Evolutionary conservation across 1,140 invertebrate species (phyloP).

Genomic region (Cydia strobilella): DNA sequence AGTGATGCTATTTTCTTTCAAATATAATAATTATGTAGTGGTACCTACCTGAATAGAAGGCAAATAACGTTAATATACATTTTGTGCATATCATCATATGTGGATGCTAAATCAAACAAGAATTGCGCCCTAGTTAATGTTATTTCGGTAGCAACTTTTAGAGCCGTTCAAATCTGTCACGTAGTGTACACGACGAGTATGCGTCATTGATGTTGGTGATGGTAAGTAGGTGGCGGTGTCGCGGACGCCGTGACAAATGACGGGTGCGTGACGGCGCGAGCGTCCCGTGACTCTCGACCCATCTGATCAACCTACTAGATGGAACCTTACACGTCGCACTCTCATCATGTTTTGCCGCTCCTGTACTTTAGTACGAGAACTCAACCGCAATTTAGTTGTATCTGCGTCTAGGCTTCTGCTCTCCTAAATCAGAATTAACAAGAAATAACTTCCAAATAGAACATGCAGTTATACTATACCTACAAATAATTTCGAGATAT

Average conservation of each 20-base stretch:
- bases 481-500: not conserved
- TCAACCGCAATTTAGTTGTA: too few relatives aligned
- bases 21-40: too few relatives aligned
- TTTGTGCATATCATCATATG: not conserved
- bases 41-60: too few relatives aligned
- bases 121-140: not conserved
- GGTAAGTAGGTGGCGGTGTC: constrained; percentile 33
- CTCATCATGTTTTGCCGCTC: too few relatives aligned
- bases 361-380: too few relatives aligned
- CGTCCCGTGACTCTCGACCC: constrained; percentile 24
- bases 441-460: too few relatives aligned
- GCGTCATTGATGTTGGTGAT: constrained; percentile 34
- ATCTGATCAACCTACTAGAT: not conserved
- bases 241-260: constrained; percentile 56
- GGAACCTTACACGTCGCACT: not conserved
- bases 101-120: not conserved
- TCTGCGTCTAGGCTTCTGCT: too few relatives aligned
- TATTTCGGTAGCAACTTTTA: constrained; percentile 9
- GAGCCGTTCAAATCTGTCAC: constrained; percentile 11
- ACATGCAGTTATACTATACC: too few relatives aligned
- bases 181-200: constrained; percentile 28
- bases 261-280: constrained; percentile 49
- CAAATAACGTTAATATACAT: too few relatives aligned
- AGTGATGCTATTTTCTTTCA: not conserved
- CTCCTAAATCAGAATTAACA: too few relatives aligned